These are phyloP conservation scores for Margaritifera margaritifera DNA, from an alignment of 2,888 invertebrate genomes.

Conservation along the genomic window DNA sequence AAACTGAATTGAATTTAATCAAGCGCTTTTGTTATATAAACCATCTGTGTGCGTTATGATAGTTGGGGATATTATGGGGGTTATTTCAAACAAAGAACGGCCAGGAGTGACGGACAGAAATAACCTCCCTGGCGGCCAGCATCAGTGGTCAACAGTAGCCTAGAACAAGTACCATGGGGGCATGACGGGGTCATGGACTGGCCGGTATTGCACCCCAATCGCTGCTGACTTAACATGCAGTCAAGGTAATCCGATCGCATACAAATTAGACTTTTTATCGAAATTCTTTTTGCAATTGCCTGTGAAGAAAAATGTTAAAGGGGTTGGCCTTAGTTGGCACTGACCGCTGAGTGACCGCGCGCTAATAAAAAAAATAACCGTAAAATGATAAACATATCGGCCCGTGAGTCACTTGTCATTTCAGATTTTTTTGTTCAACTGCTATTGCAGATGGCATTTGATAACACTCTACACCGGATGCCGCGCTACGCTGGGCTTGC, in stretches of 20 bases:
- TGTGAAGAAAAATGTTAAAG: constrained; percentile 26
- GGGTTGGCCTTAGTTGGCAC: constrained; percentile 29
- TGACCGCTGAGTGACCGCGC: constrained; percentile 37
- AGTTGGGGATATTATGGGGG: constrained; percentile 40
- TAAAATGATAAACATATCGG: constrained; percentile 28
- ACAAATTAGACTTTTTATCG: constrained; percentile 7
- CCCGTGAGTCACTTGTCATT: no score
- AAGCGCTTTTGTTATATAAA: constrained; percentile 15
- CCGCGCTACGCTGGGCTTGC: no score
- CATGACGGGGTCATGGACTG: no score
- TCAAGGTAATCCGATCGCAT: no score
- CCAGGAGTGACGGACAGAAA: constrained; percentile 36
- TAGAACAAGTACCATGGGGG: no score
- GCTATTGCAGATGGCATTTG: no score
- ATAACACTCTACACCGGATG: no score
- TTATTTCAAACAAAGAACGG: constrained; percentile 39
- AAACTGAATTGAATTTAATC: constrained; percentile 8
- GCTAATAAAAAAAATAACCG: constrained; percentile 27
- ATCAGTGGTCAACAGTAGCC: no score
- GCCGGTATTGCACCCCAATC: constrained; percentile 1
- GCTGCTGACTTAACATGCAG: no score
- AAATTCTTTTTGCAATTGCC: constrained; percentile 10
- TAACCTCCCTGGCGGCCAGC: constrained; percentile 14
- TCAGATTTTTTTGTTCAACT: no score
- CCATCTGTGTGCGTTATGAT: constrained; percentile 32